phyloP scores from a whole-genome alignment of 2,113 vertebrate species.

The Xenotilapia leptura region DNA sequence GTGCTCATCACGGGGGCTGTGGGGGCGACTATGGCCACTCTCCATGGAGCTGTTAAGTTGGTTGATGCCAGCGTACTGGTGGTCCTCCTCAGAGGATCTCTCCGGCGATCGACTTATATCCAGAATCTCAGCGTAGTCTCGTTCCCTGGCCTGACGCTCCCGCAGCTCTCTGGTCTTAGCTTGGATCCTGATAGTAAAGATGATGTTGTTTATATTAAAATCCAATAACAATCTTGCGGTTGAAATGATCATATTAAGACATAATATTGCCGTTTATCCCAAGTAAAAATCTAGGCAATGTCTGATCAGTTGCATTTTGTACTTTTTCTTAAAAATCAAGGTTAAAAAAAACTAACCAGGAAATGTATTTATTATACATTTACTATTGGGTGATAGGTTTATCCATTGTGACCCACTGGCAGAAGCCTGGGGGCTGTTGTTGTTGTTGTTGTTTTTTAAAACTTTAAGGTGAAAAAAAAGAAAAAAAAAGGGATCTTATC shows the following conservation, averaged over 20 bases:
- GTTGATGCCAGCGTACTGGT: conserved; percentile 71
- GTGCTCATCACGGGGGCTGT: conserved; percentile 47
- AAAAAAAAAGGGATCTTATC: neutral
- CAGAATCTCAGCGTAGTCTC: conserved; percentile 87
- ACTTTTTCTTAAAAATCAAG: neutral
- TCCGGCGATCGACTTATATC: conserved; percentile 73
- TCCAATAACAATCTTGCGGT: neutral
- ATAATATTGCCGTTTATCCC: neutral
- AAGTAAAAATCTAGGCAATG: neutral
- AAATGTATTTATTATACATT: neutral
- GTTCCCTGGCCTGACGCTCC: conserved; percentile 85
- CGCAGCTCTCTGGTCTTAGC: conserved; percentile 89
- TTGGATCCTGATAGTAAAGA: conserved; percentile 78
- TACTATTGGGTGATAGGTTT: neutral
- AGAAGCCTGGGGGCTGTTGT: neutral
- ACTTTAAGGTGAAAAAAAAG: neutral
- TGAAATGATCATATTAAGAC: neutral
- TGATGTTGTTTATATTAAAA: neutral
- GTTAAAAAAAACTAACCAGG: neutral
- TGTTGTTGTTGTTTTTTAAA: fast-evolving
- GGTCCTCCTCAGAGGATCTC: conserved; percentile 67
- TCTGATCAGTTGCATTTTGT: neutral
- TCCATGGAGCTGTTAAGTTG: conserved; percentile 69
- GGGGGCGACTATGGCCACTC: conserved; percentile 53
- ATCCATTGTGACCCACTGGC: neutral